Conservation (phyloP, 2,797 vertebrate genomes). For the Sebastes flavidus region DNA sequence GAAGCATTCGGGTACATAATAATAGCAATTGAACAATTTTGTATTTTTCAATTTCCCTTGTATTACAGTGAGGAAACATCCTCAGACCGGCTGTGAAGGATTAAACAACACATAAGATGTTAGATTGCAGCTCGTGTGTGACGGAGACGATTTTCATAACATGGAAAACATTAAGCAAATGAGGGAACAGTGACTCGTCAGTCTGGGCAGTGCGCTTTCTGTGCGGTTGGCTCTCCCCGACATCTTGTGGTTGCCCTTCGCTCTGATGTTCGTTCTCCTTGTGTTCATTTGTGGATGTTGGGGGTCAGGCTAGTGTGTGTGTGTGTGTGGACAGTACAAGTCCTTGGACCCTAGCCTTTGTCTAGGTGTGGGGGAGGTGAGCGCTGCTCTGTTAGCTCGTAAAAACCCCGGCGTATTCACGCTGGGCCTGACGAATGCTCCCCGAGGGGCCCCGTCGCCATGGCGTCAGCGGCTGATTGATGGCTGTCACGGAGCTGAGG, state of each 20-base stretch:
- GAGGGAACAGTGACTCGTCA: constrained; percentile 34
- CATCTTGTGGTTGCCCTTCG: constrained; percentile 60
- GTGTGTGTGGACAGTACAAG: constrained; percentile 66
- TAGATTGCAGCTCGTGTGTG: constrained; percentile 12
- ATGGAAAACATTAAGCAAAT: constrained; percentile 63
- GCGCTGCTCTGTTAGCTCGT: constrained; percentile 69
- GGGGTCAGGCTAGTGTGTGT: constrained; percentile 45
- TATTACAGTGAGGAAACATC: not conserved
- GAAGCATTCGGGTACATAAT: not conserved
- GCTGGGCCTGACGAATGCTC: constrained; percentile 67
- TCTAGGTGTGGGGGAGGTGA: constrained; percentile 82
- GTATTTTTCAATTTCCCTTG: not conserved
- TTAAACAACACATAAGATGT: constrained; percentile 4
- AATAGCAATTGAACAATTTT: not conserved
- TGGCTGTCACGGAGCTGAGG: constrained; percentile 82
- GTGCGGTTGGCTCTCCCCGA: constrained; percentile 31
- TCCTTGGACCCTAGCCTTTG: constrained; percentile 77
- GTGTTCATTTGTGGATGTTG: constrained; percentile 44
- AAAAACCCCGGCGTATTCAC: constrained; percentile 77
- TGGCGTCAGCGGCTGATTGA: constrained; percentile 82
- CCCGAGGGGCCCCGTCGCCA: constrained; percentile 69
- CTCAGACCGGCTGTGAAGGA: not conserved
- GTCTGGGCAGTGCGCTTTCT: constrained; percentile 6
- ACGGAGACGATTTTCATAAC: constrained; percentile 52
- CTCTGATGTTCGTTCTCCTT: constrained; percentile 43